phyloP scores from a whole-genome alignment of 2,888 invertebrate species.

The Hydrotaea diabolus region DNA sequence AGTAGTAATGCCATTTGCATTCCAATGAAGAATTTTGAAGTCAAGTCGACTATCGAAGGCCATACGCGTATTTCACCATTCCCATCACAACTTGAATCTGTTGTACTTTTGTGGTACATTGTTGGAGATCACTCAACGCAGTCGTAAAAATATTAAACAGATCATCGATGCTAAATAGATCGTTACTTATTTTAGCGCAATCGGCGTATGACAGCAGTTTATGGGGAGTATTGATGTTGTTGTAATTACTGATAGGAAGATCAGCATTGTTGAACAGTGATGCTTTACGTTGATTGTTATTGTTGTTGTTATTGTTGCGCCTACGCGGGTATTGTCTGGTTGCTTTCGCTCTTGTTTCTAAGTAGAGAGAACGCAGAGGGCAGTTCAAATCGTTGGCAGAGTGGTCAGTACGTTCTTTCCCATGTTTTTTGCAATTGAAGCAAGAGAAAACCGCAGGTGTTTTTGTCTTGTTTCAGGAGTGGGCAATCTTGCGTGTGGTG shows the following conservation, averaged over 20 bases:
- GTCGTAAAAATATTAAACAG: constrained; percentile 11
- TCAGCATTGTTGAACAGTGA: not conserved
- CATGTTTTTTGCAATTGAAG: constrained; percentile 41
- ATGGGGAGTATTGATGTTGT: no score
- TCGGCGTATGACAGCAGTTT: no score
- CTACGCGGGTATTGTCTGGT: not conserved
- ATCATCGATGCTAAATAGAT: constrained; percentile 13
- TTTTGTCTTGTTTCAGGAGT: no score
- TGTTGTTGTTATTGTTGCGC: not conserved
- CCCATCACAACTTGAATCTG: constrained; percentile 27
- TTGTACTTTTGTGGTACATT: constrained; percentile 33
- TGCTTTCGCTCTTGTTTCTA: constrained; percentile 17
- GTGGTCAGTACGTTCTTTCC: constrained; percentile 38
- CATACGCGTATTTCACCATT: not conserved
- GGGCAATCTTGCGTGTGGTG: constrained; percentile 32
- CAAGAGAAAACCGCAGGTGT: constrained; percentile 36
- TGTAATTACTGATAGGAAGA: not conserved
- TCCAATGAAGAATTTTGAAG: constrained; percentile 38
- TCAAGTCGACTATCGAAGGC: constrained; percentile 2
- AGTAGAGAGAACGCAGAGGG: constrained; percentile 7
- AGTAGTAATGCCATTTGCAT: constrained; percentile 41
- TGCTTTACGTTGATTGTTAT: not conserved
- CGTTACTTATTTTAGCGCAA: no score
- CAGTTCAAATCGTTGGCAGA: constrained; percentile 31
- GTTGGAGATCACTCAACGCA: constrained; percentile 7